Evolutionary conservation across 2,888 invertebrate species (phyloP), one percentile per base, ranked within the genome.

Genomic region (Entomobrya proxima): DNA sequence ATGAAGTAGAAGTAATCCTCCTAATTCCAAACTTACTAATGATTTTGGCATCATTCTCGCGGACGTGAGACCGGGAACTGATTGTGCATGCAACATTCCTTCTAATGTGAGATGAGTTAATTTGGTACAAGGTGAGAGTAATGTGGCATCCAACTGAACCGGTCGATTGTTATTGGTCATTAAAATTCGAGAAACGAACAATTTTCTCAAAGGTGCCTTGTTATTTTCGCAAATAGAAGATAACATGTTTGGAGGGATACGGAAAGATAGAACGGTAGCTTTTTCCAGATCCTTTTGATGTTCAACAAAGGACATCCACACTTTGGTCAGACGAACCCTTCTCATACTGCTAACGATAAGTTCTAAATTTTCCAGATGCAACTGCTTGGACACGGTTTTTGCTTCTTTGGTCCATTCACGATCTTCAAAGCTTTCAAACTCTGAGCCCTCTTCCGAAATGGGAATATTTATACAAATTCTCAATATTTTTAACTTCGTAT

Each of bases 231-330:
- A 80, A 44, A 87, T 47, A 0, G 55, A 44, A 44, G 32, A 11
- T 15, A 87, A n/a, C 5, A 84, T 18, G 4, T 32, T 32, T 5
- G 67, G 44, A 1, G 61, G 74, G 5, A 84, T 35, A 3, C 61
- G 67, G 50, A 87, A 84, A 1, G 86, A 64, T 13, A 84, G 24
- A 50, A 83, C 47, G 0, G 58, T 76, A 0, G 35, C 75, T 5
- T 4, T 21, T 69, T 84, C 58, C 0, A 87, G 69, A 4, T 15
- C 18, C 24, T 18, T 79, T 69, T 87, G 86, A 32, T 74, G 35
- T 27, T 84, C 84, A 11, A 86, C 21, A 27, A 87, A 84, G 9
- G 72, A 18, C 27, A 37, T 67, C 86, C 83, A 87, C 0, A 87
- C n/a, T 69, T 84, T 87, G 1, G 76, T 50, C 21, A 80, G 37